Base-by-base conservation (phyloP, 1,140 invertebrate species). In the Drosophila bipectinata region DNA sequence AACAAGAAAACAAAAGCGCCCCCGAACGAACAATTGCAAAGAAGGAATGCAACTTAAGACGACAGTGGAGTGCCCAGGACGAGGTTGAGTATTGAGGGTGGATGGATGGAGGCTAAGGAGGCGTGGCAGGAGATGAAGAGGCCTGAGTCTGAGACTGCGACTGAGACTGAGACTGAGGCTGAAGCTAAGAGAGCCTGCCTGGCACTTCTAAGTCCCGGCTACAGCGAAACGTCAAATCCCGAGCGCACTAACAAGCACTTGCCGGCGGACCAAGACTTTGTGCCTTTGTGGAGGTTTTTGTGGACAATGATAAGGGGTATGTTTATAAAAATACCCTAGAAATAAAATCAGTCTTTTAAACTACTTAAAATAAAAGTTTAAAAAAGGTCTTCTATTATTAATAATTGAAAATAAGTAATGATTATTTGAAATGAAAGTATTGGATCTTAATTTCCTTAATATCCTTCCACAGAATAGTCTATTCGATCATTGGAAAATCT, bases 191-290 rank as follows among this genome's bases (percentile, higher is more conserved):
- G 49, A 55, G 71, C 26, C 52, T 72, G 71, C 26, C 52, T 72
- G 79, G 63, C 74, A 80, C 82, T 82, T 87, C 82, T 87, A 85
- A 85, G 82, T 47, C 64, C 73, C 63, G 69, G 79, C 79, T 78
- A 82, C 81, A 69, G 44, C 44, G 32, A 69, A 73, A 84, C 80
- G 80, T 84, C 80, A 84, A 79, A 78, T 78, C 63, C 64, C 24
- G 48, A 79, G 77, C 75, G 81, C 80, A 84, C 82, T 85, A 85
- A 85, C 82, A 85, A 85, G 82, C 82, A 85, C 83, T 83, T 85
- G 61, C 78, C 75, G 39, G 59, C 53, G 39, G 63, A 9, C 66
- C 66, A 56, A 48, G 51, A 48, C 44, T 52, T 66, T 32, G 51
- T 32, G 51, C 32, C 67, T 71, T 71, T 71, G 67, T 57, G 67